These are phyloP conservation scores for Alca torda DNA, from an alignment of 2,797 vertebrate genomes.

Conservation along the genomic window DNA sequence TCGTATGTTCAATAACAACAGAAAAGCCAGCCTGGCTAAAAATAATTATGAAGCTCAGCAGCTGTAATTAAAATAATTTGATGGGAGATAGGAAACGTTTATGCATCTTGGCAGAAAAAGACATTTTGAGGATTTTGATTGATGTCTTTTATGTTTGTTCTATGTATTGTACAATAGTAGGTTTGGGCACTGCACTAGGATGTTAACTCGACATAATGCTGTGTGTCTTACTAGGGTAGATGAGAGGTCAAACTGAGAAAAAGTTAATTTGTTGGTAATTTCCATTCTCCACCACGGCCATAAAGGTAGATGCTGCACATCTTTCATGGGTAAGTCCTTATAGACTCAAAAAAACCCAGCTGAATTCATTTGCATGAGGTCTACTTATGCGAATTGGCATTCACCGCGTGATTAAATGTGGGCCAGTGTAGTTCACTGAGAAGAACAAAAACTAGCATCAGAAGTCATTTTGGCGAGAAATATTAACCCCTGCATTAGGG, in stretches of 20 bases:
- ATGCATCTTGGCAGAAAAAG: conserved; percentile 77
- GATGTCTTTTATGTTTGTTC: conserved; percentile 73
- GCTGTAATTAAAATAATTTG: conserved; percentile 80
- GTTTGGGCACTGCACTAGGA: conserved; percentile 50
- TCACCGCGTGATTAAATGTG: neutral
- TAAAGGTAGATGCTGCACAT: neutral
- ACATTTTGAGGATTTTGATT: conserved; percentile 77
- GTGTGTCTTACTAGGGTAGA: neutral
- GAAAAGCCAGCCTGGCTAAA: conserved; percentile 62
- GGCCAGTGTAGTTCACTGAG: neutral
- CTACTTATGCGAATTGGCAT: neutral
- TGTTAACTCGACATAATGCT: conserved; percentile 4
- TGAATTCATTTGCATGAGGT: neutral
- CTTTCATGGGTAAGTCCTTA: neutral
- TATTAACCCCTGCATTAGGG: neutral
- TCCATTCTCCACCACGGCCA: neutral
- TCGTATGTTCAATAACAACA: conserved; percentile 62
- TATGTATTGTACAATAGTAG: conserved; percentile 54
- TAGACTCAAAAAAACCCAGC: neutral
- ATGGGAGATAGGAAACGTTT: conserved; percentile 76
- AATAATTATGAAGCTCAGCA: conserved; percentile 76
- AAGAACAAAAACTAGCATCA: neutral
- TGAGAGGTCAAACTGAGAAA: neutral
- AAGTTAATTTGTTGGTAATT: neutral
- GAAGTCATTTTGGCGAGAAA: neutral